phyloP scores from a whole-genome alignment of 2,888 invertebrate species.

The Lasioglossum morio region DNA sequence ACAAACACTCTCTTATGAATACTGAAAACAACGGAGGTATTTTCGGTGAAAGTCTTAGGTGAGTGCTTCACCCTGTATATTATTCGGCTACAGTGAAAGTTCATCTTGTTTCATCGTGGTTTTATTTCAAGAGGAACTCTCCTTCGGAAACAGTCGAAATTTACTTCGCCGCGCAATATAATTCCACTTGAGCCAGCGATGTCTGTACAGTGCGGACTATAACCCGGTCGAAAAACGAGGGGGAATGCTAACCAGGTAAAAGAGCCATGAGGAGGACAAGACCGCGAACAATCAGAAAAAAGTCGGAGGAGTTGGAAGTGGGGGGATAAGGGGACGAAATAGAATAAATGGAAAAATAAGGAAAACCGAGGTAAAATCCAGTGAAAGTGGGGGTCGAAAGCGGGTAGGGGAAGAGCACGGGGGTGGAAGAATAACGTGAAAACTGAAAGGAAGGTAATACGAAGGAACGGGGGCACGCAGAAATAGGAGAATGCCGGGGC shows the following conservation, averaged over 20 bases:
- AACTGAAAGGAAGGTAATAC: constrained; percentile 3
- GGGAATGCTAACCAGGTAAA: neutral
- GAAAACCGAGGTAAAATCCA: neutral
- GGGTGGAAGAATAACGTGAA: constrained; percentile 1
- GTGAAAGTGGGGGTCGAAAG: neutral
- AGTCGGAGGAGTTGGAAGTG: neutral
- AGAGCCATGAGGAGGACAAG: neutral
- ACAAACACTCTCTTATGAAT: too few species aligned
- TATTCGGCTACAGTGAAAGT: too few species aligned
- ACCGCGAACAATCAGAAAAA: neutral
- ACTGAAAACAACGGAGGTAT: too few species aligned
- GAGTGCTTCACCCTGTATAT: too few species aligned
- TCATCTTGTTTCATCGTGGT: too few species aligned
- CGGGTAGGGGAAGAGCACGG: neutral
- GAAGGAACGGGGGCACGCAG: neutral
- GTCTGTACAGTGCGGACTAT: neutral
- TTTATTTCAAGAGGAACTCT: neutral
- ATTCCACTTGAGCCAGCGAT: neutral
- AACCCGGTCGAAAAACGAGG: neutral
- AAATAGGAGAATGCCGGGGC: constrained; percentile 4
- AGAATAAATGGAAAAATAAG: constrained; percentile 4
- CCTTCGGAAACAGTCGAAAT: neutral
- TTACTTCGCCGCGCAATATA: neutral
- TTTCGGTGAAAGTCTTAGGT: too few species aligned
- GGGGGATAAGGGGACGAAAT: neutral